A percentile compares a stretch with the other conserved stretches of the same genome.
Conservation (phyloP, 2,113 vertebrate species). For the Xenopus tropicalis region DNA sequence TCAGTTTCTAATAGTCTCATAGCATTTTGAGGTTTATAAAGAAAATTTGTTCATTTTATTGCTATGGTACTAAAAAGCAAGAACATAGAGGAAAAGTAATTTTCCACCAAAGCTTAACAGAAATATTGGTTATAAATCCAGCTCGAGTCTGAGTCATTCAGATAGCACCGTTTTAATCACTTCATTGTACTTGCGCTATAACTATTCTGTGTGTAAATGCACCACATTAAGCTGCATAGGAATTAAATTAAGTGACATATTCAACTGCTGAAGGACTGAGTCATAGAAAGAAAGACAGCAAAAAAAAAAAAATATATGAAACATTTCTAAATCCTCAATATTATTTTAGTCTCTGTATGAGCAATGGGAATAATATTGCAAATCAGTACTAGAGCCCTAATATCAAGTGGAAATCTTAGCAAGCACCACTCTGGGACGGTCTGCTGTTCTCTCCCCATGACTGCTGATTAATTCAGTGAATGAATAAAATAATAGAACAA, state of each 20-base stretch:
- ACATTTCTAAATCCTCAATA: conserved; percentile 6
- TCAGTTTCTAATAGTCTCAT: neutral
- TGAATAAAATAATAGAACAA: conserved; percentile 11
- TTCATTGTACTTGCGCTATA: conserved; percentile 2
- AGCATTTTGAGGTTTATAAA: conserved; percentile 3
- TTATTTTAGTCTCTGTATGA: conserved; percentile 13
- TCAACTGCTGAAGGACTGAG: conserved; percentile 28
- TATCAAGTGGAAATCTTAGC: too few species aligned
- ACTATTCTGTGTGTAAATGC: conserved; percentile 10
- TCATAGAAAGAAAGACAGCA: conserved; percentile 18
- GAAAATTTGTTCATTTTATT: too few species aligned
- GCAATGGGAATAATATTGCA: conserved; percentile 6
- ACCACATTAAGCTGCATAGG: conserved; percentile 21
- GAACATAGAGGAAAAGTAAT: neutral
- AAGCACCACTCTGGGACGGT: neutral
- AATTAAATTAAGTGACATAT: conserved; percentile 19
- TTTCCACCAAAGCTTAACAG: neutral
- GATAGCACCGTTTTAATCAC: conserved; percentile 8
- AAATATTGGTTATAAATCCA: conserved; percentile 23
- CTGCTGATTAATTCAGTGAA: conserved; percentile 14
- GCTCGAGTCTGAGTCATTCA: conserved; percentile 14
- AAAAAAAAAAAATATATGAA: conserved; percentile 9
- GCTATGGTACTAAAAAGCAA: too few species aligned
- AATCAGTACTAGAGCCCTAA: conserved; percentile 3
- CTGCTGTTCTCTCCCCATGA: conserved; percentile 12